Conservation (phyloP, 2,888 invertebrate species). For the Rhyacophila evoluta region DNA sequence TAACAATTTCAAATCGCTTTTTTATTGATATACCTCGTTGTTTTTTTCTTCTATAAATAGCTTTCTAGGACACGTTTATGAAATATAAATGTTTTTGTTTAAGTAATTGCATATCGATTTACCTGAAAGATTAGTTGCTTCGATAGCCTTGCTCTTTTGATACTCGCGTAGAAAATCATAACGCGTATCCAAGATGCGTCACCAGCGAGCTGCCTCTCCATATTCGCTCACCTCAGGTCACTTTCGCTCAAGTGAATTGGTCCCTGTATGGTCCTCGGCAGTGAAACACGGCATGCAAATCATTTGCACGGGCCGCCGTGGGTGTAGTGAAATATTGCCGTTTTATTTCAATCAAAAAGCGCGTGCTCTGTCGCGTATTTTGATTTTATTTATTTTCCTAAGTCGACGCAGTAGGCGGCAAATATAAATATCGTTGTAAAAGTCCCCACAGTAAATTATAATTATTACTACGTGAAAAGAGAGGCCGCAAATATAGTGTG, state of each 20-base stretch:
- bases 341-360: not conserved
- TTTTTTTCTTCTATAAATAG: no score
- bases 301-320: not conserved
- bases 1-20: no score
- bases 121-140: no score
- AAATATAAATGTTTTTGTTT: no score
- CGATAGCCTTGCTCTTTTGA: not conserved
- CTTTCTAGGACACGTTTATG: no score
- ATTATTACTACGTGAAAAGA: not conserved
- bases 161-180: not conserved
- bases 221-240: conserved; percentile 14
- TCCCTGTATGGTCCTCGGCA: conserved; percentile 4
- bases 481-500: not conserved
- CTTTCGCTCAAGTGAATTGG: conserved; percentile 15
- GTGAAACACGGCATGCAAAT: not conserved
- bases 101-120: no score
- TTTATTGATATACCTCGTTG: no score
- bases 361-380: not conserved
- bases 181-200: not conserved
- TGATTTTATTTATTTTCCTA: not conserved
- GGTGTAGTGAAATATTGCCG: not conserved
- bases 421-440: not conserved
- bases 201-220: not conserved
- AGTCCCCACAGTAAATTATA: not conserved
- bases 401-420: not conserved